Evolutionary conservation across 92 coral and sea anemone species (phyloP), one percentile per base, ranked within the genome.

Genomic region (Ricordea florida): DNA sequence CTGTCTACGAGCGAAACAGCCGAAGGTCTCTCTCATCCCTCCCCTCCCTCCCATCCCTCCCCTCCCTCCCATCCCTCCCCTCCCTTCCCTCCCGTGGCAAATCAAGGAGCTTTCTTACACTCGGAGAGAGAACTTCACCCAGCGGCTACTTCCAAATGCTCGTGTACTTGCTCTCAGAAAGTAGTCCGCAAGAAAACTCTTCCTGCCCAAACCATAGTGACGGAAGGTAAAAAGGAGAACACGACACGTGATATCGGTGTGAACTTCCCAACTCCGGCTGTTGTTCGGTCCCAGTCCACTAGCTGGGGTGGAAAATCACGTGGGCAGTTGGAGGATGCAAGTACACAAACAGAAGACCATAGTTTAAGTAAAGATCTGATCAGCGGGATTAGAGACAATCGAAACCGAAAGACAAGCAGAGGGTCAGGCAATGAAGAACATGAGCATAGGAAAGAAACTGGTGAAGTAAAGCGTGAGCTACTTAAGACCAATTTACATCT

Each of bases 221-320:
- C 63, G 33, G 55, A 24, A 38, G 15, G 40, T 3, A 57, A 7
- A 5, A 21, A 9, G 17, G 14, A n/a, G n/a, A n/a, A n/a, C n/a
- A n/a, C n/a, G 18, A 81, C 78, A 52, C 87, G 83, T 16, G 98
- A 94, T 62, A 69, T 91, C 6, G 98, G 92, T 11, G 90, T 91
- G 6, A 94, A 94, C 41, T 83, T 84, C 15, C 98, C 98, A n/a
- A 88, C 98, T 10, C 96, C 77, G 1, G 62, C 13, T 44, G 47
- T 79, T 18, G 35, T 57, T 18, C 13, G 70, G 16, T 40, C 43
- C 20, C 87, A 38, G 8, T 37, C 64, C 25, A 15, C 69, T 5
- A 38, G 66, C 65, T 43, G 41, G 13, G 43, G 36, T 37, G 64
- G 38, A 29, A 48, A 66, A 7, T 55, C 57, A n/a, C 69, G 45